Evolutionary conservation across 2,113 vertebrate species (phyloP), one percentile per base, ranked within the genome.

Genomic region (Prolemur simus): DNA sequence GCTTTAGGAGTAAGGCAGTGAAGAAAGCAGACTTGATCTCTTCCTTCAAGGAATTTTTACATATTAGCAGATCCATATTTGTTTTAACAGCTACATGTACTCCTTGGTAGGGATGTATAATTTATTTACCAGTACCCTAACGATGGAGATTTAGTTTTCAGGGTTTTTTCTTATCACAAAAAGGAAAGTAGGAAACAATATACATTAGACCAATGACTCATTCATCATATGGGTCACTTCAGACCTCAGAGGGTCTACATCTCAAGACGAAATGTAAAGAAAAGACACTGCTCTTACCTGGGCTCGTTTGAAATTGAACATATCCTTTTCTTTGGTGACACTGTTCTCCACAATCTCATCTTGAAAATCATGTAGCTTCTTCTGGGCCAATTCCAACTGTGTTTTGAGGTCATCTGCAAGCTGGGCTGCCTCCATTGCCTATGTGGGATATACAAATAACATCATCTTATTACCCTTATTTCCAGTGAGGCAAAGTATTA

Each of bases 281-380:
- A 95, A 88, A 91, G 71, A 89, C 37, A 94, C 17, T 12, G 74
- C 52, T 80, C 13, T 11, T 98, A 99, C 99, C 99, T 99, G 99
- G 86, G 99, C 99, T 86, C 99, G 99, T 96, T 99, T 99, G 56
- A 99, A 99, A 86, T 99, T 99, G 96, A 99, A 99, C 85, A 99
- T 99, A 95, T 99, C 99, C 94, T 99, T 99, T 97, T 99, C 99
- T 95, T 99, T 99, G 71, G 99, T 99, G 91, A 99, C 99, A 98
- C 99, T 99, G 98, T 99, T 99, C 97, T 99, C 99, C 10, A 99
- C 98, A 0, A 99, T 99, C 95, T 99, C 99, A 92, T 99, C 99
- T 92, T 99, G 98, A 96, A 99, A 99, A 83, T 99, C 98, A 66
- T 98, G 99, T 32, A 99, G 98, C 92, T 99, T 99, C 98, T 99